These are phyloP conservation scores for Cephalopholis sonnerati DNA, from an alignment of 2,113 vertebrate genomes.

Conservation along the genomic window DNA sequence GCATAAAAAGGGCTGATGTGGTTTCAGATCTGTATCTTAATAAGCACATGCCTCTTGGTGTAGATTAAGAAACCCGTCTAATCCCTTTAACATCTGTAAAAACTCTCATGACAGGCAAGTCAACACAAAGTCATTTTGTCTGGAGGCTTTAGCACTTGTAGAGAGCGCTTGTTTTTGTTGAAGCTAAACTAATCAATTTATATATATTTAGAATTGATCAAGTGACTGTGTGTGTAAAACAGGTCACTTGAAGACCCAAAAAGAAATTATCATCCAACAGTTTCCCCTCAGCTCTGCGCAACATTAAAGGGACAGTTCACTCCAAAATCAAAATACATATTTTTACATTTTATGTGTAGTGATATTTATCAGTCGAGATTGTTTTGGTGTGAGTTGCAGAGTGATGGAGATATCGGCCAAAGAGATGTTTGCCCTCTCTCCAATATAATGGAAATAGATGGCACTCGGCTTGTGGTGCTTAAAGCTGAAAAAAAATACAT, in stretches of 20 bases:
- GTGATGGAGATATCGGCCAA: too few species aligned
- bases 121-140: neutral
- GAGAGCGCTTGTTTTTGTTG: neutral
- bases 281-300: neutral
- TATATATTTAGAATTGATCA: neutral
- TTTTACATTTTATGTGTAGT: neutral
- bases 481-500: too few species aligned
- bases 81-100: neutral
- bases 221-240: neutral
- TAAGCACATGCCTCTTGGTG: conserved; percentile 1
- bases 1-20: neutral
- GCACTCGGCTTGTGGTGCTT: too few species aligned
- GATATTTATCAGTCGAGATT: too few species aligned
- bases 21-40: conserved; percentile 5
- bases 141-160: neutral
- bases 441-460: too few species aligned
- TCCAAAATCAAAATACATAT: neutral
- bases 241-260: neutral
- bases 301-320: neutral
- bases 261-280: neutral
- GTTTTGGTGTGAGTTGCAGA: too few species aligned
- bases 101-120: neutral
- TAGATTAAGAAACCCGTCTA: neutral
- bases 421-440: too few species aligned
- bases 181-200: neutral